Conservation (phyloP, 2,113 vertebrate species). For the Bambusicola thoracicus region DNA sequence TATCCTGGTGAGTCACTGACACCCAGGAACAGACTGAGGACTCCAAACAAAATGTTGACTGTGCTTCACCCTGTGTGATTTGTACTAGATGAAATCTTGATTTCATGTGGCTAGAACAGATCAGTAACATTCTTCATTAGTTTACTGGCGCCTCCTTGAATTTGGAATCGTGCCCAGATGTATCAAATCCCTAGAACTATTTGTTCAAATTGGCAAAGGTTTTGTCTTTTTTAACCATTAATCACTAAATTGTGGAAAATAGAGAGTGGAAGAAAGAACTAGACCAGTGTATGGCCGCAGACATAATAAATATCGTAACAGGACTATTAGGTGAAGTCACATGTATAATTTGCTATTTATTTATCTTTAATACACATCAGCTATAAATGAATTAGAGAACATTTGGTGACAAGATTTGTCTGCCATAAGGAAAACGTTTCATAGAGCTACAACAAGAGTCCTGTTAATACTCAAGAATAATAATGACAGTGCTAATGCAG, state of each 20-base stretch:
- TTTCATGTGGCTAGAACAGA: slow-evolving; percentile 16
- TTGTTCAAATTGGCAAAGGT: slow-evolving; percentile 54
- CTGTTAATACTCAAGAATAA: background rate
- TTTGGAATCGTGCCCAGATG: slow-evolving; percentile 4
- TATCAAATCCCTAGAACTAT: slow-evolving; percentile 53
- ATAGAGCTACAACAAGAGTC: slow-evolving; percentile 1
- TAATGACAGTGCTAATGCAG: background rate
- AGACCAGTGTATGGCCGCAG: slow-evolving; percentile 26
- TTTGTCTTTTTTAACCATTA: slow-evolving; percentile 58
- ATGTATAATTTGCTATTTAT: slow-evolving; percentile 14
- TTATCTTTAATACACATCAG: slow-evolving; percentile 49
- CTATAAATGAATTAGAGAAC: slow-evolving; percentile 24
- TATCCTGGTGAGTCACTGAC: background rate
- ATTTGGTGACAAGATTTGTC: slow-evolving; percentile 47
- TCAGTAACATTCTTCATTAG: slow-evolving; percentile 8
- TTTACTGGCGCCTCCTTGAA: slow-evolving; percentile 44
- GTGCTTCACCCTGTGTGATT: background rate
- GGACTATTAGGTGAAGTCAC: slow-evolving; percentile 43
- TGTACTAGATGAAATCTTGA: slow-evolving; percentile 12
- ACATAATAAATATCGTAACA: slow-evolving; percentile 55
- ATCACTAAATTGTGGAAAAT: slow-evolving; percentile 56
- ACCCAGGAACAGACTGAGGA: background rate
- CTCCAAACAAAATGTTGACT: background rate
- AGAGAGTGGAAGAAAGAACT: background rate
- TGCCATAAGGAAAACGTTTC: slow-evolving; percentile 48